phyloP scores from a whole-genome alignment of 2,797 vertebrate genomes.

The Monodelphis domestica region DNA sequence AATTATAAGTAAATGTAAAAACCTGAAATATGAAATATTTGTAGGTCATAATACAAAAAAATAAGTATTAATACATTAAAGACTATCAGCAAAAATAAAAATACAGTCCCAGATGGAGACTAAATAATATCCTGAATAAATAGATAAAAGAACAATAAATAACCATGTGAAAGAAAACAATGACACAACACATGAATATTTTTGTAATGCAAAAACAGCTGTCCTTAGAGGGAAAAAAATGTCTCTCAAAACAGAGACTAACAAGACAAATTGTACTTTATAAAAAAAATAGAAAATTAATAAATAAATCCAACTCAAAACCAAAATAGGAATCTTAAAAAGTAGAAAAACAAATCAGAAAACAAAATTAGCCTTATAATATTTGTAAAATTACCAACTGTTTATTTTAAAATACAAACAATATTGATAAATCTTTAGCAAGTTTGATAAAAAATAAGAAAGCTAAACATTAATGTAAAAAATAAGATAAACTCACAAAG shows the following conservation, averaged over 20 bases:
- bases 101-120: background rate
- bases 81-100: background rate
- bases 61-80: background rate
- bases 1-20: background rate
- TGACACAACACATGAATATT: background rate
- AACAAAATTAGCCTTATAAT: background rate
- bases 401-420: background rate
- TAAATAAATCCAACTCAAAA: background rate
- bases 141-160: background rate
- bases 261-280: background rate
- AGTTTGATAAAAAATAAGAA: background rate
- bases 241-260: background rate
- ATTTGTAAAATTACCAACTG: background rate
- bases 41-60: background rate
- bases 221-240: background rate
- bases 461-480: background rate
- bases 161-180: background rate
- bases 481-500: background rate
- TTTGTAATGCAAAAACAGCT: background rate
- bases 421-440: background rate
- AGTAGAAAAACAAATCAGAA: background rate
- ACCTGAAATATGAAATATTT: background rate
- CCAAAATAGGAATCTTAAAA: background rate
- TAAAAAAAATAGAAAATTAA: background rate
- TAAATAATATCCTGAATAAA: background rate